A percentile compares a stretch with the other conserved stretches of the same genome.
Conservation (phyloP, 2,888 invertebrate species). For the Archips xylosteana region DNA sequence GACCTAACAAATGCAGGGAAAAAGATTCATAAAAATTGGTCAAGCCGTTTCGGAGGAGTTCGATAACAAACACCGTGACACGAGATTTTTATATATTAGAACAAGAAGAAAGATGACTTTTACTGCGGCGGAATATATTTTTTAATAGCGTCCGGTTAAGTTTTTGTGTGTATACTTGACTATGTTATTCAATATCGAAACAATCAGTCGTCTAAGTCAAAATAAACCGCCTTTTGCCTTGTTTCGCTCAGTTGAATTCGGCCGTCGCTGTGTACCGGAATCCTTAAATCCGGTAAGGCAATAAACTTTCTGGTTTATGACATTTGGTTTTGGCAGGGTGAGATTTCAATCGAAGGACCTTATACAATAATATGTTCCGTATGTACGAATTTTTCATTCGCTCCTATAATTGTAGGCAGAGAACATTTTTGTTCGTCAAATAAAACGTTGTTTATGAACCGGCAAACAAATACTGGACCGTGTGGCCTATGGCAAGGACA, state of each 20-base stretch:
- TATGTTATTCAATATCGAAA: background rate
- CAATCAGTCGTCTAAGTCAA: background rate
- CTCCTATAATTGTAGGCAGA: background rate
- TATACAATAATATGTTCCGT: slow-evolving; percentile 2
- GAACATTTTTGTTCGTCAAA: background rate
- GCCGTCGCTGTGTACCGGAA: slow-evolving; percentile 16
- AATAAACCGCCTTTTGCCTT: background rate
- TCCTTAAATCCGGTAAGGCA: slow-evolving; percentile 25
- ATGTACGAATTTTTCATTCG: background rate
- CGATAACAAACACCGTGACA: no score
- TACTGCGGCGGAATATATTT: background rate
- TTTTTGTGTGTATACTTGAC: background rate
- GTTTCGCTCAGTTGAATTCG: slow-evolving; percentile 8
- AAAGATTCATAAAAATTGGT: no score
- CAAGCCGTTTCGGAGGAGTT: no score
- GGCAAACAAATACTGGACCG: slow-evolving; percentile 12
- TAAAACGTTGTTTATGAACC: slow-evolving; percentile 9
- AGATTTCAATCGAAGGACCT: slow-evolving; percentile 30
- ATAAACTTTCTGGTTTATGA: slow-evolving; percentile 32
- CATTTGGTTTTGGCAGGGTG: slow-evolving; percentile 26
- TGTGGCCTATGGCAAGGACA: slow-evolving; percentile 24
- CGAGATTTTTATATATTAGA: no score
- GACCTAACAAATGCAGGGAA: no score
- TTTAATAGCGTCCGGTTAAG: background rate
- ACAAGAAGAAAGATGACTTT: background rate